Evolutionary conservation across 2,888 invertebrate species (phyloP), one percentile per base, ranked within the genome.

Genomic region (Xestia sexstrigata): DNA sequence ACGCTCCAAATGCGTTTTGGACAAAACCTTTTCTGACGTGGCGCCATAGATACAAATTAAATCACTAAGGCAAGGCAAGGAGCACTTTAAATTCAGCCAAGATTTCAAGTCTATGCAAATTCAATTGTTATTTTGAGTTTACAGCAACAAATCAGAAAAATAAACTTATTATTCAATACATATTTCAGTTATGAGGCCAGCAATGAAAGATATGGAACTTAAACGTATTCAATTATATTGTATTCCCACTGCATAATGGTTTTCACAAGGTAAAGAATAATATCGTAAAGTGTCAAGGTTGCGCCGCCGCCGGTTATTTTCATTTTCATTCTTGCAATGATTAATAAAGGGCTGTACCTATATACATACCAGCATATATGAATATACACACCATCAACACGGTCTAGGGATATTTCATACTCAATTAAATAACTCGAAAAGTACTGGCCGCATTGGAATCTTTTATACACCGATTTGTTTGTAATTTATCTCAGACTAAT

Each of bases 141-240:
- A 39, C 35, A 39, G 17, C 35, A 81, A 45, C 23, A 68, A 55
- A 63, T 35, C 68, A 58, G 15, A 60, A 63, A 66, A 58, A 42
- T 45, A 5, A 42, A 26, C 20, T 75, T 55, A 60, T 73, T 68
- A 66, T 72, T 76, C 65, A 74, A 63, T 70, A 70, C 26, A 52
- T 72, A 79, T 47, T 70, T 78, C 60, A 74, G 23, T 69, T 70
- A 79, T 74, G 55, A 63, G 52, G 42, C 6, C 70, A 58, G 23
- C 42, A 13, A 52, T 26, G 66, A 60, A 72, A 75, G 73, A 81
- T 58, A 71, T 62, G 71, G 70, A 70, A 71, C 47, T 60, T 39
- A 39, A 52, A 45, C 47, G 26, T 35, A 66, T 63, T 55, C 63
- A 60, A 35, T 45, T 76, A 74, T 66, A 65, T 66, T 58, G 58